These are phyloP conservation scores for Copidosoma floridanum DNA, from an alignment of 1,140 invertebrate genomes.

Conservation along the genomic window DNA sequence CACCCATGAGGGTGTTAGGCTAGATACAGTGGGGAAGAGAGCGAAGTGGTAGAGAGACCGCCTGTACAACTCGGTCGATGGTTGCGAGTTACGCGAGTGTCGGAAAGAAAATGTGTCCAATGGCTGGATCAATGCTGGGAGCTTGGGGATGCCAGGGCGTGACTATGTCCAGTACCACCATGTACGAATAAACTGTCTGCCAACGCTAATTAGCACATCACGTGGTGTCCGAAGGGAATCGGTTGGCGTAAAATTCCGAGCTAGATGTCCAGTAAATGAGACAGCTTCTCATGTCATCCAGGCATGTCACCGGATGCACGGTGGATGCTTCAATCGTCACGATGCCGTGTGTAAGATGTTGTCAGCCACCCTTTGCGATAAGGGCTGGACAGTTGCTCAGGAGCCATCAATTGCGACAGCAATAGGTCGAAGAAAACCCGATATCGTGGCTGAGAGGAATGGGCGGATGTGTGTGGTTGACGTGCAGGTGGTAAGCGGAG, in stretches of 20 bases:
- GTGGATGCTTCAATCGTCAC: conserved; percentile 40
- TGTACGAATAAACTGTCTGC: conserved; percentile 6
- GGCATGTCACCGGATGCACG: conserved; percentile 43
- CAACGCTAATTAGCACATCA: background rate
- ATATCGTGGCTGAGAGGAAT: conserved; percentile 26
- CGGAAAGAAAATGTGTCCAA: background rate
- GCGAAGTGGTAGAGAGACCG: background rate
- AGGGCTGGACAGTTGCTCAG: conserved; percentile 16
- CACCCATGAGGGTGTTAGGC: background rate
- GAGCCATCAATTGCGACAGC: conserved; percentile 23
- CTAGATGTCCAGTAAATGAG: conserved; percentile 40
- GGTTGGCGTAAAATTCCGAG: conserved; percentile 30
- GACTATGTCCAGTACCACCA: conserved; percentile 28
- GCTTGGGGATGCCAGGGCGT: background rate
- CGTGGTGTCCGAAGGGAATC: background rate
- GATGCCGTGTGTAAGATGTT: conserved; percentile 28
- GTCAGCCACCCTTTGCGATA: background rate
- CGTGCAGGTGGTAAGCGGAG: conserved; percentile 27
- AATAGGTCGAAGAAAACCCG: conserved; percentile 23
- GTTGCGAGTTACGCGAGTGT: conserved; percentile 1
- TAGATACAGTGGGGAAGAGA: background rate
- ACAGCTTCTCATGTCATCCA: conserved; percentile 47
- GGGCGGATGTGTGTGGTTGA: conserved; percentile 23
- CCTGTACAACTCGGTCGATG: background rate
- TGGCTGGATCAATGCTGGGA: background rate